Evolutionary conservation across 2,797 vertebrate species (phyloP), one percentile per base, ranked within the genome.

Genomic region (Petrocephalus schoutedeni): DNA sequence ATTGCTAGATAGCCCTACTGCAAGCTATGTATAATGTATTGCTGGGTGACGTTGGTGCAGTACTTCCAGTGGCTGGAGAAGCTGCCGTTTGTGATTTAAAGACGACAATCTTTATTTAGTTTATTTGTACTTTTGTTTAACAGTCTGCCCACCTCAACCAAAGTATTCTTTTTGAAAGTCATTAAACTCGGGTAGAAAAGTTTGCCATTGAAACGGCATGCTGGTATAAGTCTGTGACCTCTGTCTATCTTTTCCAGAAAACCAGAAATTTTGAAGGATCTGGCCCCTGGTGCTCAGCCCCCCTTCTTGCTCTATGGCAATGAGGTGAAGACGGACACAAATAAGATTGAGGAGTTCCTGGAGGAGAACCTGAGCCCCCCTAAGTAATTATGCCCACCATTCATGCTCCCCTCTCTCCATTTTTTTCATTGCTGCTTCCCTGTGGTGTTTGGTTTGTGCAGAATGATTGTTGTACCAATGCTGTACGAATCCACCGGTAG

Each of bases 311-410:
- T 97, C 59, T 98, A 96, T 0, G 94, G 95, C 74, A 94, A 88
- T 0, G 97, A 98, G 89, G 97, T 98, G 88, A 96, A 98, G 92
- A 98, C 97, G 0, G 97, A 98, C 94, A 98, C 97, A 92, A 98
- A 98, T 95, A 98, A 98, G 93, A 97, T 98, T 0, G 97, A 98
- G 93, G 97, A 98, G 92, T 98, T 98, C 90, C 94, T 98, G 92
- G 97, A 98, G 94, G 97, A 97, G 4, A 95, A 94, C 49, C 96
- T 98, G 85, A 91, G 92, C 90, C 97, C 97, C 77, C 97, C 97
- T 1, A 97, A 95, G 97, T 98, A 97, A 90, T 74, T 71, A 16
- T 56, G 16, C 5, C 59, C 4, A 19, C 41, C 36, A 45, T 77
- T 77, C 28, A 74, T 19, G 4, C 3, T 6, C 7, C 6, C 5